Percentiles rank a stretch among this genome's conserved stretches.
Conservation (phyloP, 1,140 invertebrate genomes). For the Drosophila paulistorum region DNA sequence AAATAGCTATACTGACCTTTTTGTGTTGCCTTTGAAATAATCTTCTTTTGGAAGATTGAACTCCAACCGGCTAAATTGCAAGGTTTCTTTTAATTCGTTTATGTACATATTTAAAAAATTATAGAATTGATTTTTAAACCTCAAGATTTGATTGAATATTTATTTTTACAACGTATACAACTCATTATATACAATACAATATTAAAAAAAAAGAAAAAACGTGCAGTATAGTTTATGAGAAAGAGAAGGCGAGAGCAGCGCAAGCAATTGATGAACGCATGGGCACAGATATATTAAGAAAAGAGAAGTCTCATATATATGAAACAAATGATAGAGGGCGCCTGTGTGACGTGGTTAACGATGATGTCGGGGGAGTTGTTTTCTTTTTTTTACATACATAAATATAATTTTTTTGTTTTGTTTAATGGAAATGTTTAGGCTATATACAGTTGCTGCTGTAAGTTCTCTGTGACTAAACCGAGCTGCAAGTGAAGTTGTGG, state of each 20-base stretch:
- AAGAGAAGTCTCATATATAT: neutral
- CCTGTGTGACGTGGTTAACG: conserved; percentile 39
- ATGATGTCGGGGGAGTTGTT: conserved; percentile 27
- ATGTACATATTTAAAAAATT: neutral
- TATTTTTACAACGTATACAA: conserved; percentile 55
- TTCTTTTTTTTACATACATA: conserved; percentile 43
- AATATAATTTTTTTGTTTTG: conserved; percentile 61
- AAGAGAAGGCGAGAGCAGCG: conserved; percentile 43
- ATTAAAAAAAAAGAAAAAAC: conserved; percentile 36
- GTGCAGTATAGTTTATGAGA: conserved; percentile 50
- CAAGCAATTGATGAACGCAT: conserved; percentile 65
- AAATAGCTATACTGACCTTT: too few relatives aligned
- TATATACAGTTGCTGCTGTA: conserved; percentile 74
- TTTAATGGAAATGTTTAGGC: conserved; percentile 76
- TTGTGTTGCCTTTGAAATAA: too few relatives aligned
- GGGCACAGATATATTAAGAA: conserved; percentile 45
- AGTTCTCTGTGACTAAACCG: conserved; percentile 14
- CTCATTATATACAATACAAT: conserved; percentile 47
- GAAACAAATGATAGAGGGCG: conserved; percentile 33
- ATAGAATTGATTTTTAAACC: conserved; percentile 9
- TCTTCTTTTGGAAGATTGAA: too few relatives aligned
- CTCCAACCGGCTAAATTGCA: too few relatives aligned
- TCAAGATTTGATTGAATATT: conserved; percentile 48
- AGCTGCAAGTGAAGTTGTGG: neutral
- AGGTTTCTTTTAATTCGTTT: too few relatives aligned